phyloP scores from a whole-genome alignment of 1,140 invertebrate genomes.

The Magallana gigas region DNA sequence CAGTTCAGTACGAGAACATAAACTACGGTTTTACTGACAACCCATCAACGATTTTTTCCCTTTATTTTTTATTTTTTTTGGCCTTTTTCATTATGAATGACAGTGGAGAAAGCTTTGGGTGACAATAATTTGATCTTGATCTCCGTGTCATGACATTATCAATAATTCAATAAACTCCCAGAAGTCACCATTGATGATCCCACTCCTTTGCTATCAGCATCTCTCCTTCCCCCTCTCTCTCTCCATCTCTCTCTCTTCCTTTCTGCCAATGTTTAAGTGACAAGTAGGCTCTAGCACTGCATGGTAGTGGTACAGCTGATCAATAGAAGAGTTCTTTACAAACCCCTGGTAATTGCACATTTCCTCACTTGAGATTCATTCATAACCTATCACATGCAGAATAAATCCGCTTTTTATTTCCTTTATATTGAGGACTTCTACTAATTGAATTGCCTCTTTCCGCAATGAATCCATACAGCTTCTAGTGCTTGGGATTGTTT shows the following conservation, averaged over 20 bases:
- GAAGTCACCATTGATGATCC: neutral
- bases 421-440: neutral
- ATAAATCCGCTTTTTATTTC: neutral
- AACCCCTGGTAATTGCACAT: neutral
- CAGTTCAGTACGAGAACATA: neutral
- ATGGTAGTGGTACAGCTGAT: neutral
- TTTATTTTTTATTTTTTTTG: neutral
- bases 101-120: neutral
- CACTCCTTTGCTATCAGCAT: no score
- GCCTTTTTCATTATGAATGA: no score
- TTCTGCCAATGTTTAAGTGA: no score
- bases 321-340: neutral
- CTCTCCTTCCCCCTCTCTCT: no score
- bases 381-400: conserved; percentile 12
- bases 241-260: neutral
- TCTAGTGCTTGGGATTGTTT: neutral
- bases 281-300: no score
- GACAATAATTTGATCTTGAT: neutral
- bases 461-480: neutral
- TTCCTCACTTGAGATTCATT: conserved; percentile 27
- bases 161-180: neutral
- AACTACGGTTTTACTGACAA: neutral
- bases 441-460: conserved; percentile 27
- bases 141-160: neutral
- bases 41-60: neutral